Base-by-base conservation (phyloP, 2,113 vertebrate genomes). In the Ochotona princeps region DNA sequence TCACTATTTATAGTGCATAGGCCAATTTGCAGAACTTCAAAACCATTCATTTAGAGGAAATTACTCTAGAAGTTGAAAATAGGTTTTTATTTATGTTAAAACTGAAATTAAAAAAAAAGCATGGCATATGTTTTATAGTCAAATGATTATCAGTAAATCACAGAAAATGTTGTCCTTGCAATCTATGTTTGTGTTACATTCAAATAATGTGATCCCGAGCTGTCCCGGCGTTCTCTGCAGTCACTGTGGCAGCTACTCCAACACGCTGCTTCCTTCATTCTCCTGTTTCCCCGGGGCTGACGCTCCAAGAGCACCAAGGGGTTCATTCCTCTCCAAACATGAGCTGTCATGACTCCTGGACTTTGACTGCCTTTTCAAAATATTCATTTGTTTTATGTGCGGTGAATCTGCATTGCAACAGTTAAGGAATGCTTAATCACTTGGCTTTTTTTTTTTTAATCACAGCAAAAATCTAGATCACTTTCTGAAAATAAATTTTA, bases 381-480 rank as follows among this genome's bases (percentile, higher is more conserved):
- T 54, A 54, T 38, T 8, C 25, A 61, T 88, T 91, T 75, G 15
- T 90, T 94, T 90, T 23, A 2, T 54, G 69, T 63, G 11, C 17
- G 80, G n/a, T 91, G 32, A 80, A 65, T 75, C 67, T 47, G 25
- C 17, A 75, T 8, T 30, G 15, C 32, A 69, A 75, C 32, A 23
- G 12, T 17, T 91, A 51, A 94, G 32, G 65, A 93, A 87, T 7
- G 85, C 17, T 17, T 32, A 78, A 20, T 87, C 57, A 69, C 20
- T 91, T 6, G 6, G 38, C 38, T 44, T n/a, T n/a, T n/a, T n/a
- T n/a, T n/a, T n/a, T n/a, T n/a, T n/a, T n/a, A n/a, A 90, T 63
- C 25, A 70, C 23, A 90, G 20, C 0, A 18, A 81, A 92, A 91
- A 84, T 93, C n/a, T 94, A 81, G 78, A 83, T 88, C 73, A 84